Percentiles rank a stretch among this genome's conserved stretches.
Conservation (phyloP, 2,888 invertebrate species). For the Chrysina gloriosa region DNA sequence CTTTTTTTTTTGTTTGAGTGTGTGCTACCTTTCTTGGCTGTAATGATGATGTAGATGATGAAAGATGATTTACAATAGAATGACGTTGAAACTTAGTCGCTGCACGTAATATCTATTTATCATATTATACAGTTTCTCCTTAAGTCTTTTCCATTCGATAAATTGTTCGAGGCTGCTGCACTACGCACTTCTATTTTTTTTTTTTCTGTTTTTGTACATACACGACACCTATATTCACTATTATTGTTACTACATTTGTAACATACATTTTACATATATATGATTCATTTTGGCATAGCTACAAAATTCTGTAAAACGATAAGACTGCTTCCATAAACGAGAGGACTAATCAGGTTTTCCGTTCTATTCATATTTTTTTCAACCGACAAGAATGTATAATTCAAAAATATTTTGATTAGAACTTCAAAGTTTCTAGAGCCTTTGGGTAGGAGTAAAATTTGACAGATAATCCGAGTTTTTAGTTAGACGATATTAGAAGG, state of each 20-base stretch:
- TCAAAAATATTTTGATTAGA: too few species aligned
- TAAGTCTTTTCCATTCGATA: constrained; percentile 45
- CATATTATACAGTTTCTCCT: constrained; percentile 15
- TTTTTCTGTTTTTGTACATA: constrained; percentile 59
- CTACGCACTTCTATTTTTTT: constrained; percentile 52
- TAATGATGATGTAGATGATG: constrained; percentile 43
- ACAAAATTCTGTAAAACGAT: constrained; percentile 50
- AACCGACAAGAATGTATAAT: neutral
- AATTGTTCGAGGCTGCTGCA: constrained; percentile 58
- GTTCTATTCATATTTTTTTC: neutral
- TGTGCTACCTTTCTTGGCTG: constrained; percentile 55
- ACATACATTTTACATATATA: constrained; percentile 56
- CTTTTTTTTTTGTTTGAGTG: constrained; percentile 52
- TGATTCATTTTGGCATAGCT: constrained; percentile 66
- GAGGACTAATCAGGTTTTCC: constrained; percentile 37
- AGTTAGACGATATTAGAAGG: too few species aligned
- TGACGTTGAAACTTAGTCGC: constrained; percentile 42
- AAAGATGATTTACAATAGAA: constrained; percentile 32
- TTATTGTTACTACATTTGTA: constrained; percentile 59
- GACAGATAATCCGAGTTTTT: too few species aligned
- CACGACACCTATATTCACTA: constrained; percentile 62
- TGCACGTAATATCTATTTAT: constrained; percentile 49
- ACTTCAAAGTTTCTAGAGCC: too few species aligned
- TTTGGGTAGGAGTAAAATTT: too few species aligned
- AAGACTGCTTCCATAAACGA: constrained; percentile 40